phyloP scores from a whole-genome alignment of 2,797 vertebrate species.

The Sebastes trivittatus region DNA sequence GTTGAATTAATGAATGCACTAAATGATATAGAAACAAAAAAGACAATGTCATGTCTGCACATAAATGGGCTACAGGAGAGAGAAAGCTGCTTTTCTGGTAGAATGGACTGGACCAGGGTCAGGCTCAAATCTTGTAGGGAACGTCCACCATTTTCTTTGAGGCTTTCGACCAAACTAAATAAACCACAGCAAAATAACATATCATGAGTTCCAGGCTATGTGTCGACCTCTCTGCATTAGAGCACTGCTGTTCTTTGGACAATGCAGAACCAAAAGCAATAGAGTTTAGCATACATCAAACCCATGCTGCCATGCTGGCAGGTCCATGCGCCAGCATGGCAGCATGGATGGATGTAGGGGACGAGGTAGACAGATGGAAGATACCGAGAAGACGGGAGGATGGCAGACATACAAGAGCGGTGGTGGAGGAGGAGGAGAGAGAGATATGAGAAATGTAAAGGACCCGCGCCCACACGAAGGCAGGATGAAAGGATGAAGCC shows the following conservation, averaged over 20 bases:
- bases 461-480: slow-evolving; percentile 40
- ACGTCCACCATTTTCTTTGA: not conserved
- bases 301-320: slow-evolving; percentile 40
- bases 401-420: slow-evolving; percentile 31
- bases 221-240: not conserved
- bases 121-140: not conserved
- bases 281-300: slow-evolving; percentile 26
- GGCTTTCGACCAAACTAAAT: not conserved
- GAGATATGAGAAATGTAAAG: slow-evolving; percentile 20
- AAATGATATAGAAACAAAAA: not conserved
- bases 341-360: slow-evolving; percentile 37
- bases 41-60: not conserved
- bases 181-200: not conserved
- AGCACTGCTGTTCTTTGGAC: not conserved
- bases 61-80: not conserved
- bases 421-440: not conserved
- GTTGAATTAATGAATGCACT: not conserved
- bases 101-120: not conserved
- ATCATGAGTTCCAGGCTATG: not conserved
- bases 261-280: not conserved
- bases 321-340: slow-evolving; percentile 13
- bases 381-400: slow-evolving; percentile 39
- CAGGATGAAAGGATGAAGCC: slow-evolving; percentile 32
- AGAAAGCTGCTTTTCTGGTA: not conserved
- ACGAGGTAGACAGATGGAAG: slow-evolving; percentile 57